These are phyloP conservation scores for Notarius lentiginosus DNA, from an alignment of 2,113 vertebrate genomes.

Conservation along the genomic window DNA sequence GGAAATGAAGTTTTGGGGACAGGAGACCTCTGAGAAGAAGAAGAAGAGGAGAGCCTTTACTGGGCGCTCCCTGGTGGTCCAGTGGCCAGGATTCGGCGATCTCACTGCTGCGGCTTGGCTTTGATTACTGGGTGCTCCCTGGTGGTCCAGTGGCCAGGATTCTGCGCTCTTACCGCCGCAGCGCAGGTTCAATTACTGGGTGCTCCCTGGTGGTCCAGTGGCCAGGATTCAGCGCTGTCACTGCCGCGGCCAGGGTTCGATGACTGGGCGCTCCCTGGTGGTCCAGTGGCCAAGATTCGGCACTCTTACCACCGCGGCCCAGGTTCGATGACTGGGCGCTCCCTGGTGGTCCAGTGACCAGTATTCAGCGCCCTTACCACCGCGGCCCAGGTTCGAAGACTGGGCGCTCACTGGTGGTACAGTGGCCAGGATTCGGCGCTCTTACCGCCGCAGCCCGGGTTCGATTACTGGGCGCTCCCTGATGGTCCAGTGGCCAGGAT, in stretches of 20 bases:
- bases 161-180: constrained; percentile 64
- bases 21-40: background rate
- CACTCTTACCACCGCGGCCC: constrained; percentile 60
- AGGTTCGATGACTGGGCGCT: too few relatives aligned
- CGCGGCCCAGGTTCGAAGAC: too few relatives aligned
- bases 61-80: constrained; percentile 57
- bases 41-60: too few relatives aligned
- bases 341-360: too few relatives aligned
- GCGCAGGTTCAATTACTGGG: constrained; percentile 59
- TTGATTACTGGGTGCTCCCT: constrained; percentile 56
- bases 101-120: constrained; percentile 64
- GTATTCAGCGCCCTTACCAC: too few relatives aligned
- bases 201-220: constrained; percentile 59
- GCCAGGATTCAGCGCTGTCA: constrained; percentile 66
- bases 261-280: constrained; percentile 54
- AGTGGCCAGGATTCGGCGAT: constrained; percentile 66
- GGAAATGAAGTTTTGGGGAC: constrained; percentile 55
- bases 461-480: constrained; percentile 47
- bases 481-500: too few relatives aligned
- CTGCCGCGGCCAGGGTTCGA: constrained; percentile 64
- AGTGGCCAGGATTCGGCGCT: constrained; percentile 66
- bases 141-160: constrained; percentile 67
- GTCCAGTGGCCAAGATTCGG: constrained; percentile 66
- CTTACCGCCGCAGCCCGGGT: constrained; percentile 64
- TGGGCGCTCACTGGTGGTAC: constrained; percentile 57